Evolutionary conservation across 2,888 invertebrate genomes (phyloP), one percentile per base, ranked within the genome.

Genomic region (Himalopsyche kuldschensis): DNA sequence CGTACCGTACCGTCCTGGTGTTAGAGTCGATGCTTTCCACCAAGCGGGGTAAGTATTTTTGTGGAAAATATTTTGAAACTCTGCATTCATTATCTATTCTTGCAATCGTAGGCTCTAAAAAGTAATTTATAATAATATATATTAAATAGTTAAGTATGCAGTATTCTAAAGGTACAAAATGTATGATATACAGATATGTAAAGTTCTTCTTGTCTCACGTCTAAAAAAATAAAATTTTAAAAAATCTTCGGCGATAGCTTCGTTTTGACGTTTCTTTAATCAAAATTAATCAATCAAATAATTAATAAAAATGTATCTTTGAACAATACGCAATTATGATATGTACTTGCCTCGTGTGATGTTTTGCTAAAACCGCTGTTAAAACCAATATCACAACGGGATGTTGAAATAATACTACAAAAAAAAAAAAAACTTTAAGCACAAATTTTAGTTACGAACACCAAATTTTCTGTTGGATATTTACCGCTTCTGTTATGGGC

Each of bases 111-210:
- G 83, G 75, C 78, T 78, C 79, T 81, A 83, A 83, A 83, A 83
- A 78, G 80, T 81, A 78, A 81, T 83, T 83, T 78, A 83, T 81
- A 35, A 81, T 78, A 69, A 69, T 82, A 79, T 55, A 63, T 82
- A 83, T 81, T 81, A 83, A 55, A 47, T 78, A 80, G 48, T 80
- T 83, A 83, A 81, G 81, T 82, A 83, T 82, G 35, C 85, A 85
- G 85, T 85, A 84, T 85, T 84, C 83, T 79, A 85, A 84, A 82
- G 82, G 85, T 85, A 85, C 85, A 85, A 83, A 84, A 46, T 81
- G 79, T 82, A 83, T 78, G 69, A 81, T 46, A 77, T 83, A 80
- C 69, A 78, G 47, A 27, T 30, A 78, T 80, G 80, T 83, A 83
- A 76, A 82, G 27, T 20, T 76, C 30, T 76, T 76, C 46, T 78